Conservation (phyloP, 2,797 vertebrate genomes). For the Epinephelus malabaricus region DNA sequence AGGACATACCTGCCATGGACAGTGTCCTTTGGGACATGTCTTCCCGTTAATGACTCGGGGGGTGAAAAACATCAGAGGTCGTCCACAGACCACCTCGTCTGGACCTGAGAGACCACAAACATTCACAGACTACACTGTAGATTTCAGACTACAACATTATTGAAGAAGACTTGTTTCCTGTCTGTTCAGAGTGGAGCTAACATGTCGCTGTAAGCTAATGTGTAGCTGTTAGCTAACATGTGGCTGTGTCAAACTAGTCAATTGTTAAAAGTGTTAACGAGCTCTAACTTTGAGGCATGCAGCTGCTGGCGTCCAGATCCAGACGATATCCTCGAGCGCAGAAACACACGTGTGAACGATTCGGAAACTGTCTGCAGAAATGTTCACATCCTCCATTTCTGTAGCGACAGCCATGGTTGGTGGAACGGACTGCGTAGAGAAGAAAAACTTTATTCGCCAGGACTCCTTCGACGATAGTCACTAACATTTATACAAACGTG, state of each 20-base stretch:
- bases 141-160: too few species aligned
- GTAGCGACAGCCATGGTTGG: slow-evolving; percentile 69
- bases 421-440: slow-evolving; percentile 26
- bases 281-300: slow-evolving; percentile 78
- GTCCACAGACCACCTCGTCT: slow-evolving; percentile 91
- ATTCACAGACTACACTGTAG: too few species aligned
- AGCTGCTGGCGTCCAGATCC: slow-evolving; percentile 79
- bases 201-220: slow-evolving; percentile 55
- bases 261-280: not conserved
- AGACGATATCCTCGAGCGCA: slow-evolving; percentile 82
- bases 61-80: slow-evolving; percentile 54
- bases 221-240: too few species aligned
- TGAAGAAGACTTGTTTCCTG: too few species aligned
- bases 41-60: slow-evolving; percentile 91
- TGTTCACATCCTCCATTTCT: slow-evolving; percentile 87
- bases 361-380: slow-evolving; percentile 76
- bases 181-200: not conserved
- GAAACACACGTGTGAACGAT: slow-evolving; percentile 65
- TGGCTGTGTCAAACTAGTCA: too few species aligned
- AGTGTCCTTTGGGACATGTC: slow-evolving; percentile 90
- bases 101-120: slow-evolving; percentile 23
- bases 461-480: too few species aligned
- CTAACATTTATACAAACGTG: rapidly evolving
- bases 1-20: slow-evolving; percentile 93
- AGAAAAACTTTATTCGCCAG: not conserved